Base-by-base conservation (phyloP, 2,797 vertebrate genomes). In the Aulostomus chinensis region DNA sequence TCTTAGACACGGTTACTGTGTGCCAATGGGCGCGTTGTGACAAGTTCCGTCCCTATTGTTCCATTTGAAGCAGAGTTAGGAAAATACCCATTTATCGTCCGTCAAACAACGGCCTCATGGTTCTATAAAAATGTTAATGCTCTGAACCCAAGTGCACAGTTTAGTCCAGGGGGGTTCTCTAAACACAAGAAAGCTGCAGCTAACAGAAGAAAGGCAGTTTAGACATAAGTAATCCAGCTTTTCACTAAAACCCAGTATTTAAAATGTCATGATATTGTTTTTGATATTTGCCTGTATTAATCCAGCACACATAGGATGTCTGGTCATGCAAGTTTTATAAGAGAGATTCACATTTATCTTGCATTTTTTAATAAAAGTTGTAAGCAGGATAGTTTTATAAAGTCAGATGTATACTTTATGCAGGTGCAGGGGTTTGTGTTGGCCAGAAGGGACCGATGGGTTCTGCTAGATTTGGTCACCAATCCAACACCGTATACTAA, bases 101-200 rank as follows among this genome's bases (percentile, higher is more conserved):
- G 49, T 76, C 75, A 74, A 80, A 81, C 73, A 85, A 74, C 56
- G 3, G 71, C 48, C 76, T 73, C 46, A 39, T 76, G 84, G 79
- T 83, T 72, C 80, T 31, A 86, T 88, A 90, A 84, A 91, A 89
- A 90, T 89, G 84, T 88, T 88, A 89, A 87, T 87, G 78, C 83
- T 58, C 20, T 61, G 58, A 65, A 58, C 67, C 50, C 1, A 5
- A 61, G 69, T 41, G 21, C 39, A 30, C 34, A 12, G 39, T 58
- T 64, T 8, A 58, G 59, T 68, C 70, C 28, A 5, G 51, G 76
- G 58, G 36, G 12, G 16, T 50, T 36, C 31, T 59, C 47, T 50
- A 30, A 49, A 77, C 46, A 32, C 28, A 22, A 41, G 58, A 41
- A 72, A 66, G 48, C 52, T 13, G 24, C 36, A 48, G 57, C 35